phyloP scores from a whole-genome alignment of 2,113 vertebrate genomes.

The Aldabrachelys gigantea region DNA sequence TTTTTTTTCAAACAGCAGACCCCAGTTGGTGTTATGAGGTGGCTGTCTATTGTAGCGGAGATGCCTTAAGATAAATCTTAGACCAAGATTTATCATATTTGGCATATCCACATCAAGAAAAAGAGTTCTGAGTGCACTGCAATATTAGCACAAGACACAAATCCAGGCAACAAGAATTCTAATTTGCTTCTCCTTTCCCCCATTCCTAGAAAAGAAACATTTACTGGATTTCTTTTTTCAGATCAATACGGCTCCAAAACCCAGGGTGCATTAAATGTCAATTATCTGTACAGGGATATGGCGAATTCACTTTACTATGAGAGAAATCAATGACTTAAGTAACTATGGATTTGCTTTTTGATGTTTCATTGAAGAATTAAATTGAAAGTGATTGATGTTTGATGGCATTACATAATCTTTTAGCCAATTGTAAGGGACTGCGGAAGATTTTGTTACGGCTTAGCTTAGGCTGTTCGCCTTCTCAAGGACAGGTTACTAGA shows the following conservation, averaged over 20 bases:
- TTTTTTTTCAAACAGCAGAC: neutral
- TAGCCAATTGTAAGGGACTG: neutral
- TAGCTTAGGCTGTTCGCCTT: too few relatives aligned
- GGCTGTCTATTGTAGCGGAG: neutral
- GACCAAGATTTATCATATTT: neutral
- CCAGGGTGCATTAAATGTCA: neutral
- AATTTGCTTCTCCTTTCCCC: neutral
- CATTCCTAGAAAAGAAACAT: neutral
- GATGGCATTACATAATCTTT: neutral
- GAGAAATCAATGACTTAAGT: neutral
- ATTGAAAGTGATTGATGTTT: neutral
- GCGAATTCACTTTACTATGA: neutral
- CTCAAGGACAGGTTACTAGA: too few relatives aligned
- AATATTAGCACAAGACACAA: neutral
- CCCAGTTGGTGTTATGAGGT: neutral
- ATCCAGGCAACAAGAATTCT: neutral
- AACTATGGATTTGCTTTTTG: neutral
- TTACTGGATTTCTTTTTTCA: neutral
- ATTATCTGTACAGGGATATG: neutral
- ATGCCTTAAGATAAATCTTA: neutral
- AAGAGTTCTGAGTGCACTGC: neutral
- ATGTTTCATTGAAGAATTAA: neutral
- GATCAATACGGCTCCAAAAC: neutral
- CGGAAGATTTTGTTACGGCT: too few relatives aligned
- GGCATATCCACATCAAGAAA: neutral